Percentiles rank a stretch among this genome's conserved stretches.
Evolutionary conservation across 2,888 invertebrate genomes (phyloP).

Genomic region (Athalia cordata): DNA sequence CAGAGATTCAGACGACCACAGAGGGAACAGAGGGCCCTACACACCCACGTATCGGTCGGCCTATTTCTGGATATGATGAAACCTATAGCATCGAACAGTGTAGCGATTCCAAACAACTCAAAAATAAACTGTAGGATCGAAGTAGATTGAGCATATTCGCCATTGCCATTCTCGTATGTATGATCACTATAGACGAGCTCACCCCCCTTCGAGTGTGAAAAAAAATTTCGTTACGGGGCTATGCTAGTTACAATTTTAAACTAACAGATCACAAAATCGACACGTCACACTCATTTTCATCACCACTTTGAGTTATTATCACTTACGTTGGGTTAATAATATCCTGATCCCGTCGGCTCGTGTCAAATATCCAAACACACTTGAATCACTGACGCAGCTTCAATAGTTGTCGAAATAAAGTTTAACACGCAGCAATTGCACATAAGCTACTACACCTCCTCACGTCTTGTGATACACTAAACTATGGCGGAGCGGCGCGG

Average conservation of each 20-base stretch:
- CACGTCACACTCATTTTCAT: not conserved
- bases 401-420: constrained; percentile 5
- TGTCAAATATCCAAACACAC: constrained; percentile 28
- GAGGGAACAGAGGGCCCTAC: constrained; percentile 51
- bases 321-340: not conserved
- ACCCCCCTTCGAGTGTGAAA: not conserved
- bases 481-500: constrained; percentile 75
- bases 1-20: not conserved
- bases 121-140: constrained; percentile 58
- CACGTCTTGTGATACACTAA: constrained; percentile 67
- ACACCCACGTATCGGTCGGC: constrained; percentile 56
- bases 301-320: constrained; percentile 5
- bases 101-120: constrained; percentile 56
- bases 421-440: constrained; percentile 11
- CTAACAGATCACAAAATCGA: constrained; percentile 19
- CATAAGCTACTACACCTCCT: constrained; percentile 50
- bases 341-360: constrained; percentile 1
- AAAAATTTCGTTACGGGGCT: not conserved
- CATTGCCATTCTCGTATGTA: constrained; percentile 43
- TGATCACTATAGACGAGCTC: constrained; percentile 6
- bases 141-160: constrained; percentile 40
- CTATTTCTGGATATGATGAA: constrained; percentile 71
- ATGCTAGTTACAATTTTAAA: constrained; percentile 10
- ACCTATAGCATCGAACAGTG: constrained; percentile 54
- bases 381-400: constrained; percentile 34